Base-by-base conservation (phyloP, 2,113 vertebrate genomes). In the Cyprinodon variegatus region DNA sequence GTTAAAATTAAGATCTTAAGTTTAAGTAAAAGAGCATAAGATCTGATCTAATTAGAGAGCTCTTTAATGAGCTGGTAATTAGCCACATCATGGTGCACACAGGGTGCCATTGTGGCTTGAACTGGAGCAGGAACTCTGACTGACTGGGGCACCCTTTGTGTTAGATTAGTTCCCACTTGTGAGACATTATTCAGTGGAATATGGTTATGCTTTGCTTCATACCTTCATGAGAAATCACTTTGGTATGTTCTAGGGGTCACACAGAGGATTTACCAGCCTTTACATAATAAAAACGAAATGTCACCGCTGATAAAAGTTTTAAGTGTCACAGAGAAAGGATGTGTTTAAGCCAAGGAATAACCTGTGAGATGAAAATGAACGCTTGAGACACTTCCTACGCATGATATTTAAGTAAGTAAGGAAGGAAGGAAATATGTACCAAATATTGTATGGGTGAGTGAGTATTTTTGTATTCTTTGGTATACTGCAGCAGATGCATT, bases 11-110 rank as follows among this genome's bases (percentile, higher is more conserved):
- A 91, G 84, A 81, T 89, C 77, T 71, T 74, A 38, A 89, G 90
- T 91, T 83, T 84, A 92, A 91, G 86, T 81, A 78, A 90, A 93
- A 82, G 82, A 92, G 87, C 82, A 90, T 90, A 93, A 90, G 86
- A 90, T 90, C 82, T 74, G 92, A 94, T 94, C 88, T 90, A 92
- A 94, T 95, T 91, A 93, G 74, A 89, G 76, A 61, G 65, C 17
- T 67, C 79, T 92, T 93, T 92, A 94, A 93, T 88, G 81, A 91
- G 86, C 12, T 68, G 84, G 68, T 90, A 91, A 93, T 93, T 88
- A 90, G 86, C 90, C 53, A 79, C 86, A 84, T 86, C 90, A 72
- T 11, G 77, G 72, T 37, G 76, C 68, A 91, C 89, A 94, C 91
- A 91, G 86, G 74, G 68, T 61, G 20, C 66, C 83, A 85, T 93